Evolutionary conservation across 2,113 vertebrate genomes (phyloP), one percentile per base, ranked within the genome.

Genomic region (Tenrec ecaudatus): DNA sequence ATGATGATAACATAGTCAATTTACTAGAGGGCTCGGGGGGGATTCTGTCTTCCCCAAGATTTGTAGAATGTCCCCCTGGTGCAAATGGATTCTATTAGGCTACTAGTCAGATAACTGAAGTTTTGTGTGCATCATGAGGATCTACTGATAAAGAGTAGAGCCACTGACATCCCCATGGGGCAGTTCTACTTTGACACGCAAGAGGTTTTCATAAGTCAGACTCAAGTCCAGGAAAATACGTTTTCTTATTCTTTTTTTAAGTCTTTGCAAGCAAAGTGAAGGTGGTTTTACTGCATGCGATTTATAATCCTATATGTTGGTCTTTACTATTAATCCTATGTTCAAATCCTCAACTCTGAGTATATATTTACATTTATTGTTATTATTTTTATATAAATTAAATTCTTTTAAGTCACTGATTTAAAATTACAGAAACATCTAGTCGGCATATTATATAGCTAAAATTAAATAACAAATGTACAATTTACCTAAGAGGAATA

Each of bases 321-420:
- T 25, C 3, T 11, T 82, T 31, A 77, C 6, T 23, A 19, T 25
- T 77, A 11, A 83, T 19, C 68, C 3, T 85, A 2, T 31, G 31
- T 85, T 76, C 71, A 79, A 31, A 62, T 16, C 80, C 15, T 23
- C 60, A 62, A 22, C 16, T 62, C 22, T 6, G 6, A 66, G 64
- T 25, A 27, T 66, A 25, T 66, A 43, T 22, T 87, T 81, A 8
- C 76, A 3, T 33, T 82, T 93, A 23, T 29, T 68, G 77, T 81
- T 25, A 31, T 77, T 82, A 47, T 11, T 69, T 40, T 69, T 40
- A 33, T 62, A 60, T 57, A 53, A 33, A 4, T 86, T 79, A 79
- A 83, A 76, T 5, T 57, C 22, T 93, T 95, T 84, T 38, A 85
- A 92, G n/a, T 90, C 23, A n/a, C 66, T 90, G 23, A 0, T 84